phyloP scores from a whole-genome alignment of 64 coral and sea anemone genomes.

The Acropora tenuis region DNA sequence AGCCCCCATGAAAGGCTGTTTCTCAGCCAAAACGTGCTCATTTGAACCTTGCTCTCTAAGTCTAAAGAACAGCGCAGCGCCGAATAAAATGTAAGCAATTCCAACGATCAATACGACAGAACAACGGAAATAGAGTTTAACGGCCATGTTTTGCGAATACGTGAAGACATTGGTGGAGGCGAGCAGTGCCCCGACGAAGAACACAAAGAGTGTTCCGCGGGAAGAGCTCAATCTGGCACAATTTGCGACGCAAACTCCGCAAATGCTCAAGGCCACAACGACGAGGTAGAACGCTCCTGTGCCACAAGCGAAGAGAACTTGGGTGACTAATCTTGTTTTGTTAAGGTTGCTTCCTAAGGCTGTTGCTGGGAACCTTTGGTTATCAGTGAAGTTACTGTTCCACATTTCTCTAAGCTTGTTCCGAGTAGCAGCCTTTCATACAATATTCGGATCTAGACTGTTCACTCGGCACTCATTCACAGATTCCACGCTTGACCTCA shows the following conservation, averaged over 20 bases:
- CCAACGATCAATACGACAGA: conserved; percentile 30
- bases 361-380: too few relatives aligned
- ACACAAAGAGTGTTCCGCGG: conserved; percentile 55
- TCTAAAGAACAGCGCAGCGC: conserved; percentile 47
- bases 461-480: too few relatives aligned
- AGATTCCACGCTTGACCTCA: too few relatives aligned
- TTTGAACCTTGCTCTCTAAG: neutral
- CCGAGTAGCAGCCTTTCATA: too few relatives aligned
- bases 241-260: neutral
- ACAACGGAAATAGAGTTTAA: conserved; percentile 47
- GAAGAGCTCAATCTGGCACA: conserved; percentile 47
- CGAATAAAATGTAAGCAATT: conserved; percentile 44
- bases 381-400: too few relatives aligned
- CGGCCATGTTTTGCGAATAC: conserved; percentile 3
- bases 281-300: conserved; percentile 52
- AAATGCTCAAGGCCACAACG: conserved; percentile 3
- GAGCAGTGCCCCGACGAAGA: conserved; percentile 67
- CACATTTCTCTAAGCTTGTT: too few relatives aligned
- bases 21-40: neutral
- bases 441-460: too few relatives aligned
- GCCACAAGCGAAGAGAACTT: conserved; percentile 42
- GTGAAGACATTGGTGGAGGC: conserved; percentile 49
- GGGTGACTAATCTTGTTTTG: neutral
- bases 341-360: neutral
- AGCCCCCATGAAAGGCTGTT: conserved; percentile 76